Evolutionary conservation across 1,140 invertebrate genomes (phyloP).

Genomic region (Ladona fulva): DNA sequence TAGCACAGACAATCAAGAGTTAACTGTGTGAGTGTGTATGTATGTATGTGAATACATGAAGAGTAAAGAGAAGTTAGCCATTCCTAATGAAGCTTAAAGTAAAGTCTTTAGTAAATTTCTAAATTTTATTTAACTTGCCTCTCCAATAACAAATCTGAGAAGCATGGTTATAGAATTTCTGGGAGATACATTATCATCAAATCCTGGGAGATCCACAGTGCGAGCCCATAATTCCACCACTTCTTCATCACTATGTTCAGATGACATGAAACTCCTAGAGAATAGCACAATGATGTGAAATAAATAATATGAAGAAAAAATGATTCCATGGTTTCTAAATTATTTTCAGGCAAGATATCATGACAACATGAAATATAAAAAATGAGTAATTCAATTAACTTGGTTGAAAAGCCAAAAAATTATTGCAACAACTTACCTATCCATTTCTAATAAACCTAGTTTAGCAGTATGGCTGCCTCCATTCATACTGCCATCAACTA

Average conservation of each 20-base stretch:
- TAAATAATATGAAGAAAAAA: conserved; percentile 18
- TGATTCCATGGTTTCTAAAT: conserved; percentile 2
- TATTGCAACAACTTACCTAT: conserved; percentile 25
- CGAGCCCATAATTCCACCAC: conserved; percentile 58
- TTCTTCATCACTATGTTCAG: conserved; percentile 65
- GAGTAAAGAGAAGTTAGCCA: too few species aligned
- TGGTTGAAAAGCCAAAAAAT: not conserved
- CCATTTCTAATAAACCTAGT: conserved; percentile 26
- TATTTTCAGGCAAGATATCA: not conserved
- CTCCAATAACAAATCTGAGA: conserved; percentile 61
- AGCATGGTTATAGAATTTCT: conserved; percentile 63
- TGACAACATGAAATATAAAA: not conserved
- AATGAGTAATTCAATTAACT: too few species aligned
- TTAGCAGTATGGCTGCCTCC: conserved; percentile 18
- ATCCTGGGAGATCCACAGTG: conserved; percentile 65
- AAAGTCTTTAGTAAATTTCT: too few species aligned
- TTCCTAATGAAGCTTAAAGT: too few species aligned
- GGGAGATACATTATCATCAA: conserved; percentile 75
- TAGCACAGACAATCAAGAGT: too few species aligned
- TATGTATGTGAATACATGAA: too few species aligned
- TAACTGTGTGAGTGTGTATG: too few species aligned
- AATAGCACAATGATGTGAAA: too few species aligned
- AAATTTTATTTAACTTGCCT: conserved; percentile 37
- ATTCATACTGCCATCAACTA: not conserved
- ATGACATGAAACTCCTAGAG: conserved; percentile 46